Conservation (phyloP, 2,888 invertebrate genomes). For the Mantis religiosa region DNA sequence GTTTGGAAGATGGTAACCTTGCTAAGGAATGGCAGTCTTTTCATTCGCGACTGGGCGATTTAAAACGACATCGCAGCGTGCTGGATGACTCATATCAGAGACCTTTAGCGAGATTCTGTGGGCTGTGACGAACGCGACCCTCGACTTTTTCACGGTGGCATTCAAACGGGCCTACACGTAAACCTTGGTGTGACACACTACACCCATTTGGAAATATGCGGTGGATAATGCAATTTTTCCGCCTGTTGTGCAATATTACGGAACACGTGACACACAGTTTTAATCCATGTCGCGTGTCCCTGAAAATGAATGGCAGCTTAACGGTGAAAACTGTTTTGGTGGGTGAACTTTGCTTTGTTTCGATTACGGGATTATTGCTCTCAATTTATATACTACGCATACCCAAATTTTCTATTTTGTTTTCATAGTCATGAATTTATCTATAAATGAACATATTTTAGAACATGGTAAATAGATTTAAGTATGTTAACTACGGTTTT, state of each 20-base stretch:
- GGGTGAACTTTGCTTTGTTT: neutral
- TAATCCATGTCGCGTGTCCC: neutral
- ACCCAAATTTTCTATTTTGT: no score
- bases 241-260: neutral
- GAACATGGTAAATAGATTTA: no score
- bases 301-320: neutral
- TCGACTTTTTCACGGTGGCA: constrained; percentile 4
- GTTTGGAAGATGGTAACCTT: neutral
- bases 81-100: neutral
- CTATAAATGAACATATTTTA: no score
- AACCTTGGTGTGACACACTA: neutral
- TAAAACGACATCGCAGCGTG: neutral
- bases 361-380: no score
- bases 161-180: neutral
- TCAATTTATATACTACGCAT: no score
- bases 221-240: neutral
- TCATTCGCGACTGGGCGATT: neutral
- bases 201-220: neutral
- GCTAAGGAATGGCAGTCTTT: neutral
- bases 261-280: neutral
- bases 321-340: neutral
- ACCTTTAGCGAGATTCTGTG: neutral
- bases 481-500: no score
- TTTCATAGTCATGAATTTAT: no score
- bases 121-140: neutral